Percentiles rank a stretch among this genome's conserved stretches.
Conservation (phyloP, 2,113 vertebrate species). For the Donacobius atricapilla region DNA sequence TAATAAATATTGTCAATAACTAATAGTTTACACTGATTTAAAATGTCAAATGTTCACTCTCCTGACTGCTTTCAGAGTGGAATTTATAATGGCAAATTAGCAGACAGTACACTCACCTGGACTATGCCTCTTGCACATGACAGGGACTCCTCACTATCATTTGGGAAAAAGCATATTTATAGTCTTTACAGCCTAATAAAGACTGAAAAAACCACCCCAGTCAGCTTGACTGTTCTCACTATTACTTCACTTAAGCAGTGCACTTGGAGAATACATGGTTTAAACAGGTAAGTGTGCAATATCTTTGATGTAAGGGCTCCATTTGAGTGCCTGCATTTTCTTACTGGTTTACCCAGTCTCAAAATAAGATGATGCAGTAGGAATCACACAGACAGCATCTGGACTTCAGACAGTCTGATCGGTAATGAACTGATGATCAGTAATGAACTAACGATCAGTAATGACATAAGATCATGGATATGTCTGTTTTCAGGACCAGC, state of each 20-base stretch:
- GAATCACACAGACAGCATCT: neutral
- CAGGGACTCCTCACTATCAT: neutral
- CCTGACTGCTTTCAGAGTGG: neutral
- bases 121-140: neutral
- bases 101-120: neutral
- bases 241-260: neutral
- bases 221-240: neutral
- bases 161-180: neutral
- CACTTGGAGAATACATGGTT: neutral
- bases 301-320: neutral
- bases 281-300: neutral
- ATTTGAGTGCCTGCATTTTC: neutral
- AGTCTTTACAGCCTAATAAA: neutral
- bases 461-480: neutral
- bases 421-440: neutral
- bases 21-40: neutral
- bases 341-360: neutral
- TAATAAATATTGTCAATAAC: neutral
- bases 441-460: neutral
- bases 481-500: neutral
- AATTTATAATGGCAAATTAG: neutral
- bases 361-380: neutral
- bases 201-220: neutral
- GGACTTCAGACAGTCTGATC: neutral
- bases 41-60: neutral